Evolutionary conservation across 2,797 vertebrate genomes (phyloP).

Genomic region (Microhierax caerulescens): DNA sequence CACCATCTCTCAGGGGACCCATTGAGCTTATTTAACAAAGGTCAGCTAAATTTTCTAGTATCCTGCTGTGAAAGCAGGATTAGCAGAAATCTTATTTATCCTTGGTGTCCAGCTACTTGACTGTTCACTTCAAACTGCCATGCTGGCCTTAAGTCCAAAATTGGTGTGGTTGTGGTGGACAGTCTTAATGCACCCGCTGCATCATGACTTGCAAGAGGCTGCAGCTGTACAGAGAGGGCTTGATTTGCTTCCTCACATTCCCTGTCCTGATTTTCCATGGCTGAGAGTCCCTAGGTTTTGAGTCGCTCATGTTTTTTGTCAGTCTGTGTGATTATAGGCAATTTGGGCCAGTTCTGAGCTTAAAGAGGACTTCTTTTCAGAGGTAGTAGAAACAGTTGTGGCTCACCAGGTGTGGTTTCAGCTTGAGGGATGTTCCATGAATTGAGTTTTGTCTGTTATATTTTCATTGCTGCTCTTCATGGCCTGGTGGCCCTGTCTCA

Average conservation of each 20-base stretch:
- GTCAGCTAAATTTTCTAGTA: constrained; percentile 62
- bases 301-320: neutral
- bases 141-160: neutral
- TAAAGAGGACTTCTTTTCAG: neutral
- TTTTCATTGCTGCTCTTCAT: neutral
- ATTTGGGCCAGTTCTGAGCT: neutral
- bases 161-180: neutral
- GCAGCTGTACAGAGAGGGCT: neutral
- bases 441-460: neutral
- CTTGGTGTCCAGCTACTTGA: constrained; percentile 8
- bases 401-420: neutral
- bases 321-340: neutral
- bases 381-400: neutral
- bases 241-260: neutral
- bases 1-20: neutral
- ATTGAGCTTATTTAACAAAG: constrained; percentile 61
- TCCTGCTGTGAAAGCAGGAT: constrained; percentile 50
- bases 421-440: neutral
- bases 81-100: constrained; percentile 53
- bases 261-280: neutral
- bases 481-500: neutral
- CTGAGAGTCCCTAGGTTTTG: neutral
- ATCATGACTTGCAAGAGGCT: neutral
- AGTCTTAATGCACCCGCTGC: neutral
- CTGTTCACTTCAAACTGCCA: neutral